Base-by-base conservation (phyloP, 2,888 invertebrate genomes). In the Melipona bicolor region DNA sequence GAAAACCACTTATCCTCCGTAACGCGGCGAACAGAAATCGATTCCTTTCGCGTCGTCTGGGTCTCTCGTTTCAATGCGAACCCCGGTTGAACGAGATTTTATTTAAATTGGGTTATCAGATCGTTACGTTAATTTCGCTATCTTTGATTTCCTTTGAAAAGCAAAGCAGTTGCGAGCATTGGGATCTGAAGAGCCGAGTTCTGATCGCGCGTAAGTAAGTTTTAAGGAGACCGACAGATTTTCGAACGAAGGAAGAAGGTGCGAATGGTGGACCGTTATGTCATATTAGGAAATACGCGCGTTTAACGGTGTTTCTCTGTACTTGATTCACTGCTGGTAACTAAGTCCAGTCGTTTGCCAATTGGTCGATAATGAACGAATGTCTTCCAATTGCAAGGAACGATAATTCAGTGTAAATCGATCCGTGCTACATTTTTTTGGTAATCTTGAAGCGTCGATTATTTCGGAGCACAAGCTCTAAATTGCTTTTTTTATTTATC, bases 201-300 rank as follows among this genome's bases (percentile, higher is more conserved):
- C 36, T 36, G 36, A 36, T 36, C 36, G 36, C 36, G 36, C 43
- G 43, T 2, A 43, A 43, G 43, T 2, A 43, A 43, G 11, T 43
- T 9, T 0, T 1, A 43, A 43, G 43, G 32, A 15, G 50, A 65
- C 49, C 65, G 77, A 59, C 73, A 79, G 84, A 77, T 87, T 90
- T 89, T 86, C 84, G 81, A 83, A 70, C 59, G 43, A 27, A 64
- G 54, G 9, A 61, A 54, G 81, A 56, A 79, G 67, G 68, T 81
- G 86, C 82, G 75, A 91, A 90, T 86, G 87, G 87, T 88, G 87
- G 85, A 92, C 94, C 94, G 94, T 94, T 94, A 94, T 93, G 93
- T 93, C 94, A 94, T 93, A 94, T 94, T 94, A 94, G 93, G 93
- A 93, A 92, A 93, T 92, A 91, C 91, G 88, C 91, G 87, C 89